Evolutionary conservation across 2,888 invertebrate species (phyloP).

Genomic region (Acanthopleura granulata): DNA sequence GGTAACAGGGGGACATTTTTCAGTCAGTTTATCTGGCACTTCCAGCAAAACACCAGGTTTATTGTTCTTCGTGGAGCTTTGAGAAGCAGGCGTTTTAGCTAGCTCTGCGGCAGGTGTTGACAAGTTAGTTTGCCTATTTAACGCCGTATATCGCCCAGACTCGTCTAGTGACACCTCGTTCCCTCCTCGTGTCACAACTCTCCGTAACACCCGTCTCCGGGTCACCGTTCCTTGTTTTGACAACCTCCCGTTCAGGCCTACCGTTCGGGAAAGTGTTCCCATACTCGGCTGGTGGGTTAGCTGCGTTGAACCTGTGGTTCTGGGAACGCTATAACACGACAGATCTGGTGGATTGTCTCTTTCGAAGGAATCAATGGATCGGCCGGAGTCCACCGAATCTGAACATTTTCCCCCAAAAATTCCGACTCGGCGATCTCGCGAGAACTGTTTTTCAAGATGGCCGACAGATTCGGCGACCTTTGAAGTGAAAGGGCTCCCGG

Average conservation of each 20-base stretch:
- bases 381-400: neutral
- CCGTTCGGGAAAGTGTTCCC: neutral
- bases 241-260: conserved; percentile 17
- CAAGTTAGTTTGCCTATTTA: too few relatives aligned
- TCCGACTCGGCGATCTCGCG: neutral
- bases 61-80: too few relatives aligned
- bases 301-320: neutral
- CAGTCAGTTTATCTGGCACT: too few relatives aligned
- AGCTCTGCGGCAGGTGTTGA: neutral
- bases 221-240: conserved; percentile 50
- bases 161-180: conserved; percentile 42
- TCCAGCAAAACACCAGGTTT: too few relatives aligned
- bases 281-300: neutral
- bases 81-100: too few relatives aligned
- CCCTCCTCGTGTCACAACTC: conserved; percentile 54
- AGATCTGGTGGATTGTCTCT: neutral
- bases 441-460: neutral
- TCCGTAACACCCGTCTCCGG: conserved; percentile 52
- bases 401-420: neutral
- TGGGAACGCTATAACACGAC: neutral
- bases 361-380: neutral
- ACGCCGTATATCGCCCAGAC: conserved; percentile 14
- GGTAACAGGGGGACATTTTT: too few relatives aligned
- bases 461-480: conserved; percentile 36
- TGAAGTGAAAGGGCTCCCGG: conserved; percentile 57